Evolutionary conservation across 2,113 vertebrate genomes (phyloP).

Genomic region (Tachysurus fulvidraco): DNA sequence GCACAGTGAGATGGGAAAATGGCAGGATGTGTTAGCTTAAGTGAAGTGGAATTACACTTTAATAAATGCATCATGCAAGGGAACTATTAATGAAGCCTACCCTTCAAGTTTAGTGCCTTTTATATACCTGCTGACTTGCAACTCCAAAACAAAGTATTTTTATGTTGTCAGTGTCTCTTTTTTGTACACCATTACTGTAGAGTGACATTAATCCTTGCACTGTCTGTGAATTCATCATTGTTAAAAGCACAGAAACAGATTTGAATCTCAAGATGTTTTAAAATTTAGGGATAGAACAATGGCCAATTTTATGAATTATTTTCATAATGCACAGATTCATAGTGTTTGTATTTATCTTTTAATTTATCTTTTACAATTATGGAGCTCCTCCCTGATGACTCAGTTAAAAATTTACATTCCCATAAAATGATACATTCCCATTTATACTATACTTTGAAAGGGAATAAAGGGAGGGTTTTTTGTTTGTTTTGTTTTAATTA

Average conservation of each 20-base stretch:
- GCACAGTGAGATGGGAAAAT: background rate
- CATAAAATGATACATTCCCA: background rate
- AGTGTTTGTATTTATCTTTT: background rate
- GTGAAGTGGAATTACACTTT: background rate
- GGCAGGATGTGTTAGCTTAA: background rate
- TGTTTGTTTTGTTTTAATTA: too few relatives aligned
- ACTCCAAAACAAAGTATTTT: background rate
- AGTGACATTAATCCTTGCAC: background rate
- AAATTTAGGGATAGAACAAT: background rate
- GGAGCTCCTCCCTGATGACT: background rate
- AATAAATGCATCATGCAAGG: background rate
- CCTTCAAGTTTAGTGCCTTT: conserved; percentile 10
- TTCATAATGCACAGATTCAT: background rate
- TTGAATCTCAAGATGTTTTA: too few relatives aligned
- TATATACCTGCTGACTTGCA: background rate
- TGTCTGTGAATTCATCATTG: background rate
- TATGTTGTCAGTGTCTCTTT: background rate
- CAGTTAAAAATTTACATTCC: too few relatives aligned
- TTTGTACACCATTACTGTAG: background rate
- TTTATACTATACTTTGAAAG: background rate
- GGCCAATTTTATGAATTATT: background rate
- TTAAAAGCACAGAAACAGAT: background rate
- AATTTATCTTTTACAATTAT: background rate
- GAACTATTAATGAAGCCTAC: background rate
- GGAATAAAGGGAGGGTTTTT: too few relatives aligned